Conservation (phyloP, 2,113 vertebrate genomes). For the Verasper variegatus region DNA sequence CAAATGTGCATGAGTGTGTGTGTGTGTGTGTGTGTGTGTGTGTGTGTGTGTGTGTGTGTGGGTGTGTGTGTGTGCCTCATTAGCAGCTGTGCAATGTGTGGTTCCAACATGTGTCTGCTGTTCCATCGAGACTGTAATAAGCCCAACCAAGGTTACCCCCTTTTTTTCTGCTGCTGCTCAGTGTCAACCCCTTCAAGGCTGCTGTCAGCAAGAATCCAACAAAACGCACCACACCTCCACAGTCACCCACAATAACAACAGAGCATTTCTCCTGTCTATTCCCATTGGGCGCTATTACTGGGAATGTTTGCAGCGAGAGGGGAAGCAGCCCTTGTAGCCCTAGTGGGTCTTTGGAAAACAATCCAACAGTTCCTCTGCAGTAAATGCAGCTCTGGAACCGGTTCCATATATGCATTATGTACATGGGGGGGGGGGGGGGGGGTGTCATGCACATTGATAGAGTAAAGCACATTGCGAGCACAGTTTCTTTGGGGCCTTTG, state of each 20-base stretch:
- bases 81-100: conserved; percentile 35
- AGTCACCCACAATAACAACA: conserved; percentile 24
- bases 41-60: neutral
- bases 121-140: conserved; percentile 28
- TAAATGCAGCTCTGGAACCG: conserved; percentile 1
- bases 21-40: neutral
- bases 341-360: neutral
- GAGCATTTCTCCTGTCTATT: conserved; percentile 2
- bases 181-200: conserved; percentile 35
- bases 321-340: neutral
- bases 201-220: conserved; percentile 29
- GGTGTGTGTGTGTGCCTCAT: conserved; percentile 27
- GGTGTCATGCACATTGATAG: conserved; percentile 59
- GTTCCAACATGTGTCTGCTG: conserved; percentile 28
- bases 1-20: neutral
- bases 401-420: conserved; percentile 32
- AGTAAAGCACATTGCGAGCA: conserved; percentile 35
- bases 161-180: conserved; percentile 28
- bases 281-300: conserved; percentile 7
- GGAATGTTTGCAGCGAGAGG: conserved; percentile 13
- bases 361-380: neutral
- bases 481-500: conserved; percentile 39
- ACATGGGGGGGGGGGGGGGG: conserved; percentile 14
- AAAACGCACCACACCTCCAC: conserved; percentile 23
- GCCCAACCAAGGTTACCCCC: conserved; percentile 40